These are phyloP conservation scores for Montipora efflorescens DNA, from an alignment of 64 coral and sea anemone genomes.

Conservation along the genomic window DNA sequence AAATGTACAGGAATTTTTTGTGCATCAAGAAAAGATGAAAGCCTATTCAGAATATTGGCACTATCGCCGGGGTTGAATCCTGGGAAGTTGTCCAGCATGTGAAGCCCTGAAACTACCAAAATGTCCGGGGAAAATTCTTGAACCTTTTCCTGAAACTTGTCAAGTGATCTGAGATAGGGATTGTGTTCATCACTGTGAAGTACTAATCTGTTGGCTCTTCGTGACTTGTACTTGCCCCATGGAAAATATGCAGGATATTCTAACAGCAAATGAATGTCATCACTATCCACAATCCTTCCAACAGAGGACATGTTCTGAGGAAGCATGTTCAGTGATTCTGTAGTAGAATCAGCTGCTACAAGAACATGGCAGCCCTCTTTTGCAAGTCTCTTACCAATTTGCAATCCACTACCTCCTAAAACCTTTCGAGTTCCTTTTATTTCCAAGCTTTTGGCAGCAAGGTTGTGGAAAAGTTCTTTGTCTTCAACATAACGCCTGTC, in stretches of 20 bases:
- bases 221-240: constrained; percentile 82
- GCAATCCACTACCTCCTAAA: constrained; percentile 74
- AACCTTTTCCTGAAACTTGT: constrained; percentile 62
- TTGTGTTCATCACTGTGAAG: constrained; percentile 87
- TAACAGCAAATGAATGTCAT: constrained; percentile 82
- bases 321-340: constrained; percentile 43
- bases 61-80: constrained; percentile 75
- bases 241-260: constrained; percentile 76
- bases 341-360: constrained; percentile 63
- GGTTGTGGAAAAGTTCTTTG: constrained; percentile 75
- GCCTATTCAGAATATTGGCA: constrained; percentile 42
- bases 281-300: constrained; percentile 58
- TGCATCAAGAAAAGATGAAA: constrained; percentile 71
- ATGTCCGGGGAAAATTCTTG: constrained; percentile 57
- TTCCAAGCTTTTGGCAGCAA: constrained; percentile 46
- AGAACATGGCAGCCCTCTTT: constrained; percentile 73
- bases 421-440: constrained; percentile 63
- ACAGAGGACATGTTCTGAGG: constrained; percentile 63
- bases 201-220: constrained; percentile 81
- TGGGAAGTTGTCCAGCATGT: constrained; percentile 93
- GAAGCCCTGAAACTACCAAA: constrained; percentile 75
- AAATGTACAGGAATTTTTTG: constrained; percentile 77
- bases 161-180: constrained; percentile 84
- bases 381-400: constrained; percentile 73
- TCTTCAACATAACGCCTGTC: constrained; percentile 63